Evolutionary conservation across 2,797 vertebrate species (phyloP).

Genomic region (Euthynnus affinis): DNA sequence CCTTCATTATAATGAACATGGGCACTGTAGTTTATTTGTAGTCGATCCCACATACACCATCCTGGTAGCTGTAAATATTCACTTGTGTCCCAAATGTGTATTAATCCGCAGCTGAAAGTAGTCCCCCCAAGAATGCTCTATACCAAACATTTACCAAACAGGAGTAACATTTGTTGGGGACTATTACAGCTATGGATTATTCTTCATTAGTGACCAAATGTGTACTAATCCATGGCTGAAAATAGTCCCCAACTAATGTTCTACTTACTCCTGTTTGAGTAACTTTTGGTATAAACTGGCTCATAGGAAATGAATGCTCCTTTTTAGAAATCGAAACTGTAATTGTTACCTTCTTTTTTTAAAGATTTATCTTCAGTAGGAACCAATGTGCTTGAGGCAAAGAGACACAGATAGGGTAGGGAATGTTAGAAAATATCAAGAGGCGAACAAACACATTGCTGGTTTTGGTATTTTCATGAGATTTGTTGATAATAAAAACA

Average conservation of each 20-base stretch:
- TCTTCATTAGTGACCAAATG: background rate
- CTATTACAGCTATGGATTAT: too few species aligned
- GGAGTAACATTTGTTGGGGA: too few species aligned
- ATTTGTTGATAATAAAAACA: background rate
- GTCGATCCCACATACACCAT: background rate
- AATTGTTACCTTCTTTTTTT: background rate
- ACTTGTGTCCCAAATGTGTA: background rate
- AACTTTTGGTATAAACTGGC: background rate
- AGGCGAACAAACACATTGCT: background rate
- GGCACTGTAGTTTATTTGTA: background rate
- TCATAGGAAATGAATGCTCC: background rate
- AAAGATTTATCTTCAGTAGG: background rate
- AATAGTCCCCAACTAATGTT: background rate
- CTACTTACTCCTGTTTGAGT: background rate
- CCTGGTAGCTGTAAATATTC: background rate
- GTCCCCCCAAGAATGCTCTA: too few species aligned
- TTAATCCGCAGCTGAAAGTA: too few species aligned
- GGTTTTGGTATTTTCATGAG: background rate
- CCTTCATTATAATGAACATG: too few species aligned
- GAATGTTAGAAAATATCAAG: background rate
- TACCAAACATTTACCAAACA: too few species aligned
- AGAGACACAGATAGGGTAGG: background rate
- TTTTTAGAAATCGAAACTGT: background rate
- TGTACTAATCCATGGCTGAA: conserved; percentile 9
- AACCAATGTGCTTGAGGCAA: background rate